Conservation (phyloP, 2,888 invertebrate species). For the Acanthosepion pharaonis region DNA sequence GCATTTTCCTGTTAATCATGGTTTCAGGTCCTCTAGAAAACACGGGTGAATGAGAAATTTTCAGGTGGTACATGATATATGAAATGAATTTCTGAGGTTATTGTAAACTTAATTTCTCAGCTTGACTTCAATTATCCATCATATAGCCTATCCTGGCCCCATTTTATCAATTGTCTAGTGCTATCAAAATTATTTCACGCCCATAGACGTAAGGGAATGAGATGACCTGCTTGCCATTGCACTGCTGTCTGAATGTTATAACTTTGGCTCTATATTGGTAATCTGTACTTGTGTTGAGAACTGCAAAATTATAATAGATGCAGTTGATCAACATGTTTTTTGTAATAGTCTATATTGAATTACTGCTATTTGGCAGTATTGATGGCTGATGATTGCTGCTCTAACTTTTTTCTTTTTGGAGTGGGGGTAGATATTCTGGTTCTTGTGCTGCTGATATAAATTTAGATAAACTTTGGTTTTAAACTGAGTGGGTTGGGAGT, state of each 20-base stretch:
- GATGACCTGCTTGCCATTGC: neutral
- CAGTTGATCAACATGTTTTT: neutral
- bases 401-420: too few species aligned
- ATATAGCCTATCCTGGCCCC: too few species aligned
- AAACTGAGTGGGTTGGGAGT: neutral
- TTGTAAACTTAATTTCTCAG: neutral
- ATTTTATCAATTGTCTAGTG: neutral
- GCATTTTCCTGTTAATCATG: too few species aligned
- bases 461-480: neutral
- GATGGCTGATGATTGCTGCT: neutral
- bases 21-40: too few species aligned
- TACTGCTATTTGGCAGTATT: too few species aligned
- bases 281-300: neutral
- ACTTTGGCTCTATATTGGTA: neutral
- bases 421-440: neutral
- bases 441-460: neutral
- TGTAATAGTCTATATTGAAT: neutral
- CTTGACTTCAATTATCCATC: neutral
- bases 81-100: neutral
- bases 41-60: neutral
- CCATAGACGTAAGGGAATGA: neutral
- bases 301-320: neutral
- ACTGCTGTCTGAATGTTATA: neutral
- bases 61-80: neutral
- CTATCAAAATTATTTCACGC: neutral